phyloP scores from a whole-genome alignment of 2,888 invertebrate species.

The Synergus gifuensis region DNA sequence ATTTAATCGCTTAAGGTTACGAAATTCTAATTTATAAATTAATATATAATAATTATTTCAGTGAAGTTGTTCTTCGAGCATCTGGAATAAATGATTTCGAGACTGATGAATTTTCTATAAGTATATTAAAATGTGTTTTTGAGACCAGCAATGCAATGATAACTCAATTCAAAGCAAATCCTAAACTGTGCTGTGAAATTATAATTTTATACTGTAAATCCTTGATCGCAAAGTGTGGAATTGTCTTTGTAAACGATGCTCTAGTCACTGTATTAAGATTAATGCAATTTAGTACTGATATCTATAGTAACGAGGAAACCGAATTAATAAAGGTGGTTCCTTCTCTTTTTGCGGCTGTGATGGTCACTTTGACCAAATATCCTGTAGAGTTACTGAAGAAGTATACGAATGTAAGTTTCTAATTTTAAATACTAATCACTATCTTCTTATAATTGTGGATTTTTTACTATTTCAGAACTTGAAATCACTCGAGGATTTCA shows the following conservation, averaged over 20 bases:
- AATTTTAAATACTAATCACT: background rate
- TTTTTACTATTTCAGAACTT: constrained; percentile 55
- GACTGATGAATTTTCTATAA: constrained; percentile 45
- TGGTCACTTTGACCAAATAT: constrained; percentile 55
- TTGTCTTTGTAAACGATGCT: constrained; percentile 55
- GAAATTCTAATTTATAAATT: background rate
- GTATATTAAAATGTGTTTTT: constrained; percentile 58
- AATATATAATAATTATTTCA: constrained; percentile 45
- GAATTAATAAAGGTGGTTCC: constrained; percentile 55
- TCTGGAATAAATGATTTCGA: constrained; percentile 43
- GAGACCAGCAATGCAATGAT: constrained; percentile 50
- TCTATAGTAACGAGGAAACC: constrained; percentile 55
- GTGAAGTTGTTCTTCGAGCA: constrained; percentile 46
- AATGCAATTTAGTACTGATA: constrained; percentile 54
- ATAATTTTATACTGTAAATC: constrained; percentile 59
- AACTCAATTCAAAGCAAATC: constrained; percentile 49
- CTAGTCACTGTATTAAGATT: constrained; percentile 53
- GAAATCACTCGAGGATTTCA: constrained; percentile 48
- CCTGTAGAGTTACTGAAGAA: constrained; percentile 46
- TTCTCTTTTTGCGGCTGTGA: constrained; percentile 56
- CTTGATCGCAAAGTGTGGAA: constrained; percentile 51
- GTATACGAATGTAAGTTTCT: constrained; percentile 58
- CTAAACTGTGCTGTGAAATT: constrained; percentile 60
- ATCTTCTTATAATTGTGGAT: background rate
- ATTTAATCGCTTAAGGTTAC: background rate